A percentile compares a stretch with the other conserved stretches of the same genome.
These are phyloP conservation scores for Lordiphosa mommai DNA, from an alignment of 1,140 invertebrate genomes.

Conservation along the genomic window DNA sequence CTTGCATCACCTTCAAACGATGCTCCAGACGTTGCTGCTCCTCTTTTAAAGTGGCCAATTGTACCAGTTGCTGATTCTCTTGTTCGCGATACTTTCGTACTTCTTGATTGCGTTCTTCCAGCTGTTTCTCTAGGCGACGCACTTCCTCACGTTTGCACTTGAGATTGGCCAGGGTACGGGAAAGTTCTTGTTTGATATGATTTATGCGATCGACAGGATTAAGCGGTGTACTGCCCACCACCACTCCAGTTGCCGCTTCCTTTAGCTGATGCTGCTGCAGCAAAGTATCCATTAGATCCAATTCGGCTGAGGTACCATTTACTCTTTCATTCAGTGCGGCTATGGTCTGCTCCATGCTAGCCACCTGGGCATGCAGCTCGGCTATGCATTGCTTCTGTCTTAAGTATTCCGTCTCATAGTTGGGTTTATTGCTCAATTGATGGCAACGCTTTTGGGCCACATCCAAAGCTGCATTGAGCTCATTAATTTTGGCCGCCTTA, in stretches of 20 bases:
- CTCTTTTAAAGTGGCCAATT: conserved; percentile 63
- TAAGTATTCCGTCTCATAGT: conserved; percentile 42
- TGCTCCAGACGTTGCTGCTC: conserved; percentile 53
- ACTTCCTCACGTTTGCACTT: conserved; percentile 74
- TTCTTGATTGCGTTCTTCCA: conserved; percentile 60
- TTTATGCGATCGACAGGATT: conserved; percentile 51
- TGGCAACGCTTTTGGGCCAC: conserved; percentile 78
- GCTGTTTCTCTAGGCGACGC: conserved; percentile 49
- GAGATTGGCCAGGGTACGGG: conserved; percentile 51
- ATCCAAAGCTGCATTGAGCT: conserved; percentile 80
- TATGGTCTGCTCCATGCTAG: conserved; percentile 61
- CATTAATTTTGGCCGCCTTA: conserved; percentile 81
- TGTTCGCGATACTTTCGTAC: conserved; percentile 40
- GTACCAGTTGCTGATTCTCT: conserved; percentile 66
- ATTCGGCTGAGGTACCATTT: conserved; percentile 55
- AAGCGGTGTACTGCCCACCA: conserved; percentile 65
- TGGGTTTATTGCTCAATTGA: conserved; percentile 33
- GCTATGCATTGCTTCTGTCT: conserved; percentile 51
- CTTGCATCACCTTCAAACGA: conserved; percentile 50
- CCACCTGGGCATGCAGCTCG: conserved; percentile 54
- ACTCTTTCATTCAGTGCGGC: conserved; percentile 46
- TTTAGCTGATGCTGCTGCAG: conserved; percentile 64
- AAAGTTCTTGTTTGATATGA: conserved; percentile 70
- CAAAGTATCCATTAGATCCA: conserved; percentile 72
- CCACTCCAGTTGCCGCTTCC: conserved; percentile 31